A percentile compares a stretch with the other conserved stretches of the same genome.
phyloP scores from a whole-genome alignment of 2,797 vertebrate genomes.

The Euthynnus affinis region DNA sequence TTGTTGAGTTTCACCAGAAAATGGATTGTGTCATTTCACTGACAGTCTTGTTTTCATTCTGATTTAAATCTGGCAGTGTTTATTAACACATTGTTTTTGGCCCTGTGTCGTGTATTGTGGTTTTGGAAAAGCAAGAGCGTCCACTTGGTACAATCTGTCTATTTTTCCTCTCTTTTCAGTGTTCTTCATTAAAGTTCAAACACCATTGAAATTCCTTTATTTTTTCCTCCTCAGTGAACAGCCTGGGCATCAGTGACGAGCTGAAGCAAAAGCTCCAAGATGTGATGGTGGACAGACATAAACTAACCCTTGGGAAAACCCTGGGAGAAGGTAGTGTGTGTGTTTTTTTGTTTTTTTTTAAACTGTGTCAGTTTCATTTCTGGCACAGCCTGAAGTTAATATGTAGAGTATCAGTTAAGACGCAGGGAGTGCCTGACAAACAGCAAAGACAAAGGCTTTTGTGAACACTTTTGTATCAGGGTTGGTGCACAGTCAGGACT shows the following conservation, averaged over 20 bases:
- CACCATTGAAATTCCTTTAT: slow-evolving; percentile 30
- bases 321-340: slow-evolving; percentile 92
- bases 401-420: not conserved
- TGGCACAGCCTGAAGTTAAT: slow-evolving; percentile 4
- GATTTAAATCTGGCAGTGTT: slow-evolving; percentile 12
- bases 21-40: not conserved
- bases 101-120: slow-evolving; percentile 12
- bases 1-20: slow-evolving; percentile 26
- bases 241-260: slow-evolving; percentile 93
- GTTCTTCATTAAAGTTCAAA: slow-evolving; percentile 30
- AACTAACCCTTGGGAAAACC: slow-evolving; percentile 93
- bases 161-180: slow-evolving; percentile 34
- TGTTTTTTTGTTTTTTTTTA: not conserved
- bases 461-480: not conserved
- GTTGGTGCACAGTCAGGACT: slow-evolving; percentile 7
- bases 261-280: slow-evolving; percentile 94
- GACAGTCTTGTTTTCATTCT: slow-evolving; percentile 5
- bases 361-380: not conserved
- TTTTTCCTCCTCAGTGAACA: slow-evolving; percentile 88
- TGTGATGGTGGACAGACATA: slow-evolving; percentile 94
- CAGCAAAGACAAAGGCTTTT: slow-evolving; percentile 1
- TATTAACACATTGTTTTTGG: slow-evolving; percentile 41
- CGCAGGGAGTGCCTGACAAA: slow-evolving; percentile 29
- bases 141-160: slow-evolving; percentile 9
- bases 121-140: slow-evolving; percentile 28